These are phyloP conservation scores for Neoscelio sp. DNA, from an alignment of 2,888 invertebrate species.

Conservation along the genomic window DNA sequence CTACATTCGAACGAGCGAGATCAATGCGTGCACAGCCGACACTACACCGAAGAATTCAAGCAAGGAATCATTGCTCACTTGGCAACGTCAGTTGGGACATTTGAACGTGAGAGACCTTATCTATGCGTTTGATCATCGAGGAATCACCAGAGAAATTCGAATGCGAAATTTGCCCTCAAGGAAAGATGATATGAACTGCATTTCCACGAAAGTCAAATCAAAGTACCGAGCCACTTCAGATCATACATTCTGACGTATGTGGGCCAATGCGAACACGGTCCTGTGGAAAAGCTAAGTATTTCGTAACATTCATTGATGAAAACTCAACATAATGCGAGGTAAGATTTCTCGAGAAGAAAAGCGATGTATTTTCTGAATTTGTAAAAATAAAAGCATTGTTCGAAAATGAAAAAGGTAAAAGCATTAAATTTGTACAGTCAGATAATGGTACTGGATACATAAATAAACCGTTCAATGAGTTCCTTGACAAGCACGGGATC, in stretches of 20 bases:
- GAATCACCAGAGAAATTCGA: background rate
- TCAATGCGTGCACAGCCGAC: too few species aligned
- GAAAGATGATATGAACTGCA: constrained; percentile 3
- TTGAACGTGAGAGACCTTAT: background rate
- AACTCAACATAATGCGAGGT: constrained; percentile 23
- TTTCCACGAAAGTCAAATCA: constrained; percentile 16
- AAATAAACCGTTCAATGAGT: too few species aligned
- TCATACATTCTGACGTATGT: constrained; percentile 69
- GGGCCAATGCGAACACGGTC: constrained; percentile 68
- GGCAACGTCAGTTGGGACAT: too few species aligned
- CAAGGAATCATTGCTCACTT: too few species aligned
- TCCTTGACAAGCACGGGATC: too few species aligned
- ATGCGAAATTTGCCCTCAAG: constrained; percentile 9
- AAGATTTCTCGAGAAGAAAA: constrained; percentile 62
- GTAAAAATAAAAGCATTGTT: too few species aligned
- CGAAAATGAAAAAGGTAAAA: too few species aligned
- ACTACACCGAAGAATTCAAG: too few species aligned
- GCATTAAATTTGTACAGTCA: too few species aligned
- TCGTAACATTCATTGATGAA: constrained; percentile 69
- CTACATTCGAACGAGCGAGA: too few species aligned
- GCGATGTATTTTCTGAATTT: too few species aligned
- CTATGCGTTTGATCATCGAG: constrained; percentile 7
- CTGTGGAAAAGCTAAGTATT: constrained; percentile 61
- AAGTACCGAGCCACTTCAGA: constrained; percentile 50
- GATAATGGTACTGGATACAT: too few species aligned